phyloP scores from a whole-genome alignment of 1,140 invertebrate genomes.

The Drosophila seguyi region DNA sequence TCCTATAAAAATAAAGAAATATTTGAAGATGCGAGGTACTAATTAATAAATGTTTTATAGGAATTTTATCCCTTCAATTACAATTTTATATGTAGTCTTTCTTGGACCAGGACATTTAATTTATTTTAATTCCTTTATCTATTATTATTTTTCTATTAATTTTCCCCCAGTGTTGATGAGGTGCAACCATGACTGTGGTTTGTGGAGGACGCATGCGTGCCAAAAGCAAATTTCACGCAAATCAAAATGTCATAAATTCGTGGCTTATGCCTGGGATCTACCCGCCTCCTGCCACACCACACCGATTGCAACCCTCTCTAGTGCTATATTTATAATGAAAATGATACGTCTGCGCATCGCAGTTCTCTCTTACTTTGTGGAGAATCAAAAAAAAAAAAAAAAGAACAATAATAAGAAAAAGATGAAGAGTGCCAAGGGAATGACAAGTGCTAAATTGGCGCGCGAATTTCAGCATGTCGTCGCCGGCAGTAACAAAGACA shows the following conservation, averaged over 20 bases:
- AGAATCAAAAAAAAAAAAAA: background rate
- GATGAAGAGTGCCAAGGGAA: slow-evolving; percentile 36
- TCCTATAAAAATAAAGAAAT: background rate
- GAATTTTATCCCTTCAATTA: background rate
- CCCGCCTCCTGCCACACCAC: background rate
- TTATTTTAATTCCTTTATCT: background rate
- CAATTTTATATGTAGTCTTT: no score
- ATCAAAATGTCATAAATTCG: slow-evolving; percentile 85
- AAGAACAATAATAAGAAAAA: slow-evolving; percentile 6
- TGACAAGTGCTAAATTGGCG: slow-evolving; percentile 83
- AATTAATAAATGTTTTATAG: background rate
- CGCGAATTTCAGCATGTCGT: slow-evolving; percentile 80
- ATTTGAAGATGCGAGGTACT: fast-evolving
- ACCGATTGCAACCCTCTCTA: slow-evolving; percentile 43
- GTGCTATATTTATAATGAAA: slow-evolving; percentile 80
- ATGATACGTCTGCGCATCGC: slow-evolving; percentile 72
- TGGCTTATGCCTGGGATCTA: slow-evolving; percentile 64
- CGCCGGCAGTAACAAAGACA: slow-evolving; percentile 71
- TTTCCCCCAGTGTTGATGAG: slow-evolving; percentile 16
- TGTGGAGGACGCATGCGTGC: slow-evolving; percentile 78
- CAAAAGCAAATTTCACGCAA: slow-evolving; percentile 85
- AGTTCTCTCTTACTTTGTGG: slow-evolving; percentile 18
- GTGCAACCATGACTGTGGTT: slow-evolving; percentile 23
- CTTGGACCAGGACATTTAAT: fast-evolving
- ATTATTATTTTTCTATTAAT: background rate